Base-by-base conservation (phyloP, 1,140 invertebrate species). In the Brachionus paranguensis region DNA sequence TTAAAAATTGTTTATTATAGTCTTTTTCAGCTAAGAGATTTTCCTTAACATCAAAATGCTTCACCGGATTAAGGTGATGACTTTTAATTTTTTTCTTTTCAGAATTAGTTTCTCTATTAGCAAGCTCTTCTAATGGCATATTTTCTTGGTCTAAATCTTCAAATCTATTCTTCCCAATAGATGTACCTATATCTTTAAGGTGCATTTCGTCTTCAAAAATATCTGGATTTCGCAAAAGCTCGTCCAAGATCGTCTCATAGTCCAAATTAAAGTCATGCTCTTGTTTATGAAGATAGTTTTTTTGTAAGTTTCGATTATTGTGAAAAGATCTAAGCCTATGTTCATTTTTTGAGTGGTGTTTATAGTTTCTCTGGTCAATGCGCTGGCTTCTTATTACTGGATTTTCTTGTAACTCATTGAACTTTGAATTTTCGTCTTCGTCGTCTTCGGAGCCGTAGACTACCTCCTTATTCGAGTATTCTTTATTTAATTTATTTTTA, bases 61-160 rank as follows among this genome's bases (percentile, higher is more conserved):
- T 74, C 7, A 74, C 70, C 41, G 70, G 17, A 29, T 50, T 76
- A 50, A 17, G 27, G 10, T 76, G 27, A 27, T 76, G 10, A 76
- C 14, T 20, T 43, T 50, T 76, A 41, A 43, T 17, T 72, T 45
- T 72, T 72, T 72, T 72, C 41, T 72, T 72, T 20, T 72, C 17
- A 72, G 4, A 72, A 72, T 72, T 72, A 17, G 33, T 72, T 37
- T 72, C 41, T 17, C 17, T 72, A 43, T 72, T 72, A 72, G 41
- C n/a, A 17, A 72, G 37, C 17, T 72, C 68, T 41, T 72, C 68
- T 72, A 72, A 1, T 37, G 68, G 41, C 72, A 76, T 76, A 24
- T 76, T 27, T 76, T 76, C 72, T 76, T 76, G 72, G 6, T 76
- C 72, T 50, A 76, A 76, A 76, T 76, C 72, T 12, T 76, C 27